Evolutionary conservation across 92 coral and sea anemone genomes (phyloP).

Genomic region (Parazoanthus atlanticus): DNA sequence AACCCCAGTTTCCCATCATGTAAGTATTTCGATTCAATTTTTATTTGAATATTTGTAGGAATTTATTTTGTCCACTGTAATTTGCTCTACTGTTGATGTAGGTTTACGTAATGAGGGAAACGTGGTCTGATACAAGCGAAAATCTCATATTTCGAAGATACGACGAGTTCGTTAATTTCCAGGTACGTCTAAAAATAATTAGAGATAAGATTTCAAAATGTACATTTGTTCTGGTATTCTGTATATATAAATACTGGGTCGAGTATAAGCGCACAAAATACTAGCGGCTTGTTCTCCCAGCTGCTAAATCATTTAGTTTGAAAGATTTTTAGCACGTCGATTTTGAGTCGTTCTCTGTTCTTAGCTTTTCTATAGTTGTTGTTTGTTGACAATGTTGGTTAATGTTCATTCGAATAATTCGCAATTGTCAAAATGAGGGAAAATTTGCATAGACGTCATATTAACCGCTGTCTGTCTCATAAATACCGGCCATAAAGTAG

Average conservation of each 20-base stretch:
- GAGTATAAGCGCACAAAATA: too few relatives aligned
- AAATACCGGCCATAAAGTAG: not conserved
- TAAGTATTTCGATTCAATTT: not conserved
- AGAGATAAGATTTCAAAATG: too few relatives aligned
- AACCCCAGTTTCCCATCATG: slow-evolving; percentile 9
- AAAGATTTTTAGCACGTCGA: not conserved
- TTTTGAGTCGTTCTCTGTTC: not conserved
- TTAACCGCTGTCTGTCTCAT: not conserved
- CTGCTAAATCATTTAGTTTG: not conserved
- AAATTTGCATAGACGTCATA: slow-evolving; percentile 13
- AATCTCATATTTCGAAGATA: slow-evolving; percentile 37
- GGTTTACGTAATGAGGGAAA: slow-evolving; percentile 20
- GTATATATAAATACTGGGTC: too few relatives aligned
- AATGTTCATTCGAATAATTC: not conserved
- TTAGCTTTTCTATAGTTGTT: not conserved
- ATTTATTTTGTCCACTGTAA: not conserved
- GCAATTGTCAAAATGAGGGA: not conserved
- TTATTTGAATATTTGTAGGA: not conserved
- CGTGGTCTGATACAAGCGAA: slow-evolving; percentile 27
- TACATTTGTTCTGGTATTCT: not conserved
- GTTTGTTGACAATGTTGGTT: not conserved
- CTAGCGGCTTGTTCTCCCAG: not conserved
- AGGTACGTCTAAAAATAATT: slow-evolving; percentile 2
- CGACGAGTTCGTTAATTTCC: slow-evolving; percentile 4
- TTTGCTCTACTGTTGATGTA: not conserved